Conservation (phyloP, 35 echinoderm and acorn worm genomes). For the Apostichopus japonicus region DNA sequence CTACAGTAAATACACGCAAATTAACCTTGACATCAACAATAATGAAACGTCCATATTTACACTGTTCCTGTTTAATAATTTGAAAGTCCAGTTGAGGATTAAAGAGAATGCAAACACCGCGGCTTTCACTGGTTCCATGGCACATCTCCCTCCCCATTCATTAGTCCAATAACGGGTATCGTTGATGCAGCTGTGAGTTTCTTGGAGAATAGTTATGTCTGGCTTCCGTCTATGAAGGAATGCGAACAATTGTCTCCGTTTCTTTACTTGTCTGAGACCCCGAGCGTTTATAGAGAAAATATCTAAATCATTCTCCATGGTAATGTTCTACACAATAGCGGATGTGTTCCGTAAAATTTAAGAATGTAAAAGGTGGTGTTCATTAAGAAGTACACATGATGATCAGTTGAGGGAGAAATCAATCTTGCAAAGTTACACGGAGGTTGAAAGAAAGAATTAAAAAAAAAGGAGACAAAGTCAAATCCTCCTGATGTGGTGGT, state of each 20-base stretch:
- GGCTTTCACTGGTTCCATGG: not conserved
- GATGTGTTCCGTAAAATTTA: too few species aligned
- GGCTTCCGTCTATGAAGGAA: slow-evolving; percentile 32
- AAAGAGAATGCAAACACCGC: not conserved
- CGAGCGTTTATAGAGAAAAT: slow-evolving; percentile 18
- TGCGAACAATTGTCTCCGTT: slow-evolving; percentile 32
- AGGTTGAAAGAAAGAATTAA: too few species aligned
- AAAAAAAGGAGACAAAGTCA: too few species aligned
- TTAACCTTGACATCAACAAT: not conserved
- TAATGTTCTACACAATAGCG: too few species aligned
- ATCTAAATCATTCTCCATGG: too few species aligned
- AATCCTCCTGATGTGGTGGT: too few species aligned
- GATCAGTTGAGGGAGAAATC: too few species aligned
- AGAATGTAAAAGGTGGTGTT: too few species aligned
- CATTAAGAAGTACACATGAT: too few species aligned
- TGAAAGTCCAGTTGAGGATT: not conserved
- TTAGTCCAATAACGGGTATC: slow-evolving; percentile 14
- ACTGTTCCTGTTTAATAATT: not conserved
- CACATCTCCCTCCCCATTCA: slow-evolving; percentile 16
- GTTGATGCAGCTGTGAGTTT: slow-evolving; percentile 10
- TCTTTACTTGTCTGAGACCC: slow-evolving; percentile 22
- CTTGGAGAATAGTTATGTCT: slow-evolving; percentile 11
- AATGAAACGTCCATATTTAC: not conserved
- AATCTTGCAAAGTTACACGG: too few species aligned
- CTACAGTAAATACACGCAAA: not conserved